These are phyloP conservation scores for Hoplostethus atlanticus DNA, from an alignment of 2,797 vertebrate species.

Conservation along the genomic window DNA sequence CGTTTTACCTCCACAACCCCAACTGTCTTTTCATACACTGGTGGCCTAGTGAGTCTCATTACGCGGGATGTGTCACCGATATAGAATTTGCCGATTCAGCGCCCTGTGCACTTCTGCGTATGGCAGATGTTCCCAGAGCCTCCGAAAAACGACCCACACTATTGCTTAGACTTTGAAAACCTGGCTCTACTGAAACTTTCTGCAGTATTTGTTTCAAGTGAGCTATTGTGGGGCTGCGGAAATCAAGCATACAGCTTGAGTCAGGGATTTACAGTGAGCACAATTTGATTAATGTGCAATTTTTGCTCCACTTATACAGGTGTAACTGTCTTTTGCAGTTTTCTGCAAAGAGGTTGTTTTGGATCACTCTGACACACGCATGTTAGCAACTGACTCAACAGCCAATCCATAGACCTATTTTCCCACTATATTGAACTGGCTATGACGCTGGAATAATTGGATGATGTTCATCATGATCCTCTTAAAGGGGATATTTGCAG, in stretches of 20 bases:
- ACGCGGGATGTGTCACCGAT: neutral
- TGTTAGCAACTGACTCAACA: neutral
- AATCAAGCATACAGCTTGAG: constrained; percentile 14
- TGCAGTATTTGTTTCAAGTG: neutral
- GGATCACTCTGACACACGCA: too few relatives aligned
- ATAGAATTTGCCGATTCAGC: neutral
- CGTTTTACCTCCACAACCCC: neutral
- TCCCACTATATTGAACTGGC: constrained; percentile 9
- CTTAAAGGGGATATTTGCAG: constrained; percentile 30
- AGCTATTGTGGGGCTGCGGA: neutral
- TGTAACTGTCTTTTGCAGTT: neutral
- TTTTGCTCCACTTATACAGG: neutral
- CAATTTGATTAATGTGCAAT: constrained; percentile 14
- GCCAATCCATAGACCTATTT: constrained; percentile 7
- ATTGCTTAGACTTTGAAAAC: constrained; percentile 41
- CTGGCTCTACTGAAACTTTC: constrained; percentile 27
- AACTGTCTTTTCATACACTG: neutral
- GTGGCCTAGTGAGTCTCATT: neutral
- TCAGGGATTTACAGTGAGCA: constrained; percentile 33
- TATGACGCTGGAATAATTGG: constrained; percentile 25
- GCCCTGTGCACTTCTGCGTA: neutral
- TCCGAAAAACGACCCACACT: constrained; percentile 43
- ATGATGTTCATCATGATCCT: constrained; percentile 33
- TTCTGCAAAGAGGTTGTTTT: neutral
- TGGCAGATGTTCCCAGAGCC: constrained; percentile 58